Evolutionary conservation across 2,888 invertebrate species (phyloP).

Genomic region (Polietes domitor): DNA sequence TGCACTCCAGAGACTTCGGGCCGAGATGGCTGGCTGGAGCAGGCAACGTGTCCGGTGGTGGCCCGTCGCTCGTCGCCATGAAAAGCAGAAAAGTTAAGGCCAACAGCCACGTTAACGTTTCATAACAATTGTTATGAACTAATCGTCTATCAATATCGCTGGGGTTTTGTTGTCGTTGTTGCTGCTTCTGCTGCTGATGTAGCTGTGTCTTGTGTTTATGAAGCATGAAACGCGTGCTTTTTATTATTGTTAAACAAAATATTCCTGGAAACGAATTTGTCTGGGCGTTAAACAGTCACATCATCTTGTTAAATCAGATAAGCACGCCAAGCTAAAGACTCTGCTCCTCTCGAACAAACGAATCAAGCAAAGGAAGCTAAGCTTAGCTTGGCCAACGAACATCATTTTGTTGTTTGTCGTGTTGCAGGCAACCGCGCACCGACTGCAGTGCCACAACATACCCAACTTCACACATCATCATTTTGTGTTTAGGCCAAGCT

Average conservation of each 20-base stretch:
- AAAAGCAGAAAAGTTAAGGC: background rate
- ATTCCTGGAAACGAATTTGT: slow-evolving; percentile 68
- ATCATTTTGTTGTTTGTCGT: background rate
- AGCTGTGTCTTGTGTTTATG: slow-evolving; percentile 24
- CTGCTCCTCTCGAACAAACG: background rate
- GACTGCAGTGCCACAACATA: background rate
- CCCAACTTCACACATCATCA: slow-evolving; percentile 62
- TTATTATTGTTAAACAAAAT: slow-evolving; percentile 66
- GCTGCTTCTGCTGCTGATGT: slow-evolving; percentile 17
- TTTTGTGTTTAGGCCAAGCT: too few species aligned
- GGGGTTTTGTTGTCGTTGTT: slow-evolving; percentile 14
- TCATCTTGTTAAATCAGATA: slow-evolving; percentile 65
- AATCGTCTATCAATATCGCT: slow-evolving; percentile 66
- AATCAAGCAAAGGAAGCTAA: background rate
- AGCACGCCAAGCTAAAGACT: background rate
- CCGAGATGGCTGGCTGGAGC: background rate
- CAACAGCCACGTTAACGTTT: slow-evolving; percentile 27
- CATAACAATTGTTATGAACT: slow-evolving; percentile 62
- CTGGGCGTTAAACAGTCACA: slow-evolving; percentile 68
- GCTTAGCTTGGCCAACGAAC: background rate
- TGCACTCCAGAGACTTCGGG: slow-evolving; percentile 76
- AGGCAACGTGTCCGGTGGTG: background rate
- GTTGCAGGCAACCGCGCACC: background rate
- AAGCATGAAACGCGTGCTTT: slow-evolving; percentile 66
- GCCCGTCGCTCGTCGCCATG: background rate